Evolutionary conservation across 1,140 invertebrate species (phyloP).

Genomic region (Drosophila azteca): DNA sequence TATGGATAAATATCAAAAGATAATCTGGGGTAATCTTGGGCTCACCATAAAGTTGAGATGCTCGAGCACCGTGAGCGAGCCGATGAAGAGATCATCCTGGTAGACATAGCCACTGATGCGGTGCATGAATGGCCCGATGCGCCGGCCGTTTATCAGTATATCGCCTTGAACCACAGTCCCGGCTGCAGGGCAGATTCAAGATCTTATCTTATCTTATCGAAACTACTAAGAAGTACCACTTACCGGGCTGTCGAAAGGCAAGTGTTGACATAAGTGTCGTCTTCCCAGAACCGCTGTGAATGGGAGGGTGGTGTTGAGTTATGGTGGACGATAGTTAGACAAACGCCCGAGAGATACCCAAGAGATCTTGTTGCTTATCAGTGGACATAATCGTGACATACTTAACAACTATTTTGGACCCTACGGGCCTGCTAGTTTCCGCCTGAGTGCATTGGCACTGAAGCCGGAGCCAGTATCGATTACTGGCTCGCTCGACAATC

Average conservation of each 20-base stretch:
- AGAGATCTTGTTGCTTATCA: not conserved
- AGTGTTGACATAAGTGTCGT: conserved; percentile 96
- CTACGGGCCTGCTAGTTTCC: conserved; percentile 23
- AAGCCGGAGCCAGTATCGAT: conserved; percentile 42
- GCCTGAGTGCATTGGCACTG: conserved; percentile 8
- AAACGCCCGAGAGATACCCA: conserved; percentile 1
- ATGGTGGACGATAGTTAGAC: not conserved
- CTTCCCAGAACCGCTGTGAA: conserved; percentile 94
- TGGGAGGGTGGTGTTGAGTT: conserved; percentile 12
- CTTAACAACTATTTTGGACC: conserved; percentile 29
- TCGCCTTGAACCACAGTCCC: conserved; percentile 90
- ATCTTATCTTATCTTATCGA: conserved; percentile 57
- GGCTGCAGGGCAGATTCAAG: conserved; percentile 82
- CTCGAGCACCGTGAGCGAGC: conserved; percentile 93
- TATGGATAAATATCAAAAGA: not conserved
- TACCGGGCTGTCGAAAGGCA: conserved; percentile 90
- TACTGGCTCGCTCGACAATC: not conserved
- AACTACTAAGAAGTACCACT: conserved; percentile 27
- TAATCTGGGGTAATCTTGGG: not conserved
- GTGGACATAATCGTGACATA: conserved; percentile 12
- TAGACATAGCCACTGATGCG: conserved; percentile 96
- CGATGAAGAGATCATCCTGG: conserved; percentile 96
- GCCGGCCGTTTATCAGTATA: conserved; percentile 89
- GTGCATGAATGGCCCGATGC: conserved; percentile 89
- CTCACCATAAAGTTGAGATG: conserved; percentile 95